A percentile compares a stretch with the other conserved stretches of the same genome.
These are phyloP conservation scores for Pagetopsis macropterus DNA, from an alignment of 2,797 vertebrate species.

Conservation along the genomic window DNA sequence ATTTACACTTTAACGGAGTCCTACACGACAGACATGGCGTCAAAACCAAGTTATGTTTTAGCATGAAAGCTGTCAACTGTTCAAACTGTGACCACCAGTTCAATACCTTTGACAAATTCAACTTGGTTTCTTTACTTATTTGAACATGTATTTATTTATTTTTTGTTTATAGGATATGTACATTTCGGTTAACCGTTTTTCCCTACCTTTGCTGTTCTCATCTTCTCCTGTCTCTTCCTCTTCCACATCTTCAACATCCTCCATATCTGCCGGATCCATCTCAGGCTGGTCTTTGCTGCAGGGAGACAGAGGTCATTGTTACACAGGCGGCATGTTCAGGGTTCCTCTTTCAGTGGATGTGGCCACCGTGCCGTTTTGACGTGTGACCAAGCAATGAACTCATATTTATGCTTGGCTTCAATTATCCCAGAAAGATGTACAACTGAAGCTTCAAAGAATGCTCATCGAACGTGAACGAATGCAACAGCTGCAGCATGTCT, in stretches of 20 bases:
- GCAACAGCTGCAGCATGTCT: background rate
- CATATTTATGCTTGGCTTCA: background rate
- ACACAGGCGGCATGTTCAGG: slow-evolving; percentile 11
- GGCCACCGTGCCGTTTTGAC: background rate
- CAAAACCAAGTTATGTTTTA: too few species aligned
- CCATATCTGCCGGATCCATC: slow-evolving; percentile 98
- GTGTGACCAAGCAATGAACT: background rate
- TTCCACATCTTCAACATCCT: slow-evolving; percentile 98
- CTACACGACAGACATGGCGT: too few species aligned
- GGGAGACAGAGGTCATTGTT: slow-evolving; percentile 46
- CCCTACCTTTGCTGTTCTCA: slow-evolving; percentile 94
- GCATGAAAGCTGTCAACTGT: too few species aligned
- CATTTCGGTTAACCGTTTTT: too few species aligned
- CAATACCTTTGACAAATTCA: too few species aligned
- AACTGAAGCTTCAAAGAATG: background rate
- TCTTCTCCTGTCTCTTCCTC: slow-evolving; percentile 97
- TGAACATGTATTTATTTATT: too few species aligned
- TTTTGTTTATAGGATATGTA: too few species aligned
- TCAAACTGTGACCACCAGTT: too few species aligned
- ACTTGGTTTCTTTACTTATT: too few species aligned
- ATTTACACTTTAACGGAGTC: too few species aligned
- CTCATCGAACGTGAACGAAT: background rate
- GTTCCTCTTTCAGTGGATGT: background rate
- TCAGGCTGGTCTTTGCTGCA: slow-evolving; percentile 95
- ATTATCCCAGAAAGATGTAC: background rate